A percentile compares a stretch with the other conserved stretches of the same genome.
Evolutionary conservation across 2,113 vertebrate genomes (phyloP).

Genomic region (Aramus guarauna): DNA sequence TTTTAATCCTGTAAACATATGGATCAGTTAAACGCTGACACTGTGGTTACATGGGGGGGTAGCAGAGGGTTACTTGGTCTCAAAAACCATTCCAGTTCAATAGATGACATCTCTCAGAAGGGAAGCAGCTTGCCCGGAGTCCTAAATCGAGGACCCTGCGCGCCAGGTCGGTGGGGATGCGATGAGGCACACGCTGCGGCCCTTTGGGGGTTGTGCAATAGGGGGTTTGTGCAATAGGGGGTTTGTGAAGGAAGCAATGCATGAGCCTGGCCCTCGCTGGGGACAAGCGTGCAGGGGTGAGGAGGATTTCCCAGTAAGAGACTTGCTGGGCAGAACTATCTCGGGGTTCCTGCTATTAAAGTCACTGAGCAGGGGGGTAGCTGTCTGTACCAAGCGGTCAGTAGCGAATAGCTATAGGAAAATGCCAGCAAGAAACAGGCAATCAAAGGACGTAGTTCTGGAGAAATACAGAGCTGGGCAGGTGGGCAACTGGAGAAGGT

Average conservation of each 20-base stretch:
- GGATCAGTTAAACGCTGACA: background rate
- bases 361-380: background rate
- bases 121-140: background rate
- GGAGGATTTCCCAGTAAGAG: background rate
- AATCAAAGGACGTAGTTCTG: background rate
- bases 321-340: background rate
- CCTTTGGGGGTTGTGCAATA: background rate
- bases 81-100: background rate
- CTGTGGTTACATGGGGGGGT: background rate
- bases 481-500: background rate
- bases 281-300: background rate
- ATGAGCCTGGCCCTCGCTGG: background rate
- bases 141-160: background rate
- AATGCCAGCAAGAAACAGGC: background rate
- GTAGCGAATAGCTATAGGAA: background rate
- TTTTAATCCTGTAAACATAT: constrained; percentile 22
- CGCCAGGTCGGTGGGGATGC: no score
- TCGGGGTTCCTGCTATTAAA: background rate
- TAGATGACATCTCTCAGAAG: background rate
- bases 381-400: background rate
- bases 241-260: background rate
- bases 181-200: fast-evolving
- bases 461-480: background rate
- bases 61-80: background rate
- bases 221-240: fast-evolving